Percentiles rank a stretch among this genome's conserved stretches.
Evolutionary conservation across 2,888 invertebrate species (phyloP).

Genomic region (Stictocephala bisonia): DNA sequence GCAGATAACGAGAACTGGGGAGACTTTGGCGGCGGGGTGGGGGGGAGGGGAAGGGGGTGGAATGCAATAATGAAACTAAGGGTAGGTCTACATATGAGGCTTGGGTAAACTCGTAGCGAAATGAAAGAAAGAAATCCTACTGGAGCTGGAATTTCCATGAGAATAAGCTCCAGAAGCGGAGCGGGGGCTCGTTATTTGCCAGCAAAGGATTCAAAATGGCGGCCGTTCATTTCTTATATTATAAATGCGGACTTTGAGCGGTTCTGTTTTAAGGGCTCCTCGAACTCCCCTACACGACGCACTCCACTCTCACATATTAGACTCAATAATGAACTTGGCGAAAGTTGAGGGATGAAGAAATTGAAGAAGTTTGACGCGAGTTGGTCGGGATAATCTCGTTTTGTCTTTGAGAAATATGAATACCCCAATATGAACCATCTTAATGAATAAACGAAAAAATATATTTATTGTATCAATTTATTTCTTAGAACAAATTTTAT

Average conservation of each 20-base stretch:
- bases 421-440: too few species aligned
- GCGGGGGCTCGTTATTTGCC: conserved; percentile 47
- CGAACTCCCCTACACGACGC: background rate
- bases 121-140: conserved; percentile 51
- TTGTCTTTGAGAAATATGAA: too few species aligned
- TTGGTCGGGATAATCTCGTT: too few species aligned
- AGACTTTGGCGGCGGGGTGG: conserved; percentile 13
- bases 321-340: conserved; percentile 30
- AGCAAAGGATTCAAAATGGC: conserved; percentile 51
- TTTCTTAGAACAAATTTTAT: too few species aligned
- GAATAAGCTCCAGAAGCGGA: conserved; percentile 48
- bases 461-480: too few species aligned
- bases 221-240: conserved; percentile 50
- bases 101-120: conserved; percentile 47
- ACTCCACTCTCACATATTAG: conserved; percentile 14
- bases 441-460: too few species aligned
- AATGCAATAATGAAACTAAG: conserved; percentile 51
- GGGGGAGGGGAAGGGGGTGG: conserved; percentile 36
- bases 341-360: conserved; percentile 26
- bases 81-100: conserved; percentile 47
- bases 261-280: conserved; percentile 34
- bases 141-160: conserved; percentile 50
- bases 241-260: conserved; percentile 46
- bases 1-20: conserved; percentile 39
- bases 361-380: conserved; percentile 24